These are phyloP conservation scores for Drosophila putrida DNA, from an alignment of 2,888 invertebrate genomes.

Conservation along the genomic window DNA sequence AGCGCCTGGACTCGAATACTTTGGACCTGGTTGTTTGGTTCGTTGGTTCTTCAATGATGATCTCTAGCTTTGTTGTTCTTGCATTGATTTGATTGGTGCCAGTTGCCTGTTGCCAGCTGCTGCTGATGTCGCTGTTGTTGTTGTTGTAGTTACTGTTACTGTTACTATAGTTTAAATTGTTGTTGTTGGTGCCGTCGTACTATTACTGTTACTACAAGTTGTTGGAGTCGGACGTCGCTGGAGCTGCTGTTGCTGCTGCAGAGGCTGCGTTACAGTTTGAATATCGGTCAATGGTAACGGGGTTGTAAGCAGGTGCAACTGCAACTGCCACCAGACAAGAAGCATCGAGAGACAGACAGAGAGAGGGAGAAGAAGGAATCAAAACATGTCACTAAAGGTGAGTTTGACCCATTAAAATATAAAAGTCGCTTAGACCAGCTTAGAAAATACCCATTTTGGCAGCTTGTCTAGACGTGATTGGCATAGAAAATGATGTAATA, in stretches of 20 bases:
- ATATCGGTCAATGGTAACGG: conserved; percentile 78
- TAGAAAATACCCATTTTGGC: conserved; percentile 3
- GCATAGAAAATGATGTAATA: background rate
- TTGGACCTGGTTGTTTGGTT: conserved; percentile 47
- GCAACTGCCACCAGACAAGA: conserved; percentile 36
- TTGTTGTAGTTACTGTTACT: conserved; percentile 30
- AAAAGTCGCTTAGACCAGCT: conserved; percentile 14
- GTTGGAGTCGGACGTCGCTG: conserved; percentile 16
- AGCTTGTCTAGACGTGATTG: conserved; percentile 11
- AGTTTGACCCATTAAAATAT: conserved; percentile 63
- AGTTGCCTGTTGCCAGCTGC: conserved; percentile 48
- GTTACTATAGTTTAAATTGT: conserved; percentile 21
- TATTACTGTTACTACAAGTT: conserved; percentile 56
- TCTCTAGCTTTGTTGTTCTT: conserved; percentile 31
- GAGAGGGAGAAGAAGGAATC: conserved; percentile 27
- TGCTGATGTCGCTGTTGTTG: conserved; percentile 32
- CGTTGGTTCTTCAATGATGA: conserved; percentile 46
- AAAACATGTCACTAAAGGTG: conserved; percentile 74
- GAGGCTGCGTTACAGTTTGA: conserved; percentile 59
- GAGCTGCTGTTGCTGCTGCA: conserved; percentile 21
- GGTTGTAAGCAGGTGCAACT: conserved; percentile 73
- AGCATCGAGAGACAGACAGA: conserved; percentile 5
- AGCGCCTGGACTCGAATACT: conserved; percentile 45
- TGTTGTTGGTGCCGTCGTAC: conserved; percentile 42
- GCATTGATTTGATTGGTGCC: conserved; percentile 61